These are phyloP conservation scores for Meleagris gallopavo DNA, from an alignment of 2,113 vertebrate genomes.

Conservation along the genomic window DNA sequence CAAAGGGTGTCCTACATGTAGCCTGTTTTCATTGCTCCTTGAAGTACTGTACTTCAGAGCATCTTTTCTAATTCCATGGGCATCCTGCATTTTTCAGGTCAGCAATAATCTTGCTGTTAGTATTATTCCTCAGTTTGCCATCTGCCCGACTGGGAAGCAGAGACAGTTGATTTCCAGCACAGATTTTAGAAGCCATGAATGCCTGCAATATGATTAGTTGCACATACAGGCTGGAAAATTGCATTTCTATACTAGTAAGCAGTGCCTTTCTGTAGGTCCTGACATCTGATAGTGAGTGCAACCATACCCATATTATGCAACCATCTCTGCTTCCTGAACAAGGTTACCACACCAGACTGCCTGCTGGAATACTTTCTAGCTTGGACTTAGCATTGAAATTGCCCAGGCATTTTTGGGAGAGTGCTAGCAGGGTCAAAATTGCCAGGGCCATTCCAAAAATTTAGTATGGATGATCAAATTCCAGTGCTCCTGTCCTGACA, in stretches of 20 bases:
- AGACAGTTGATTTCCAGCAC: fast-evolving
- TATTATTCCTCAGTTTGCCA: neutral
- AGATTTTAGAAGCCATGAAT: neutral
- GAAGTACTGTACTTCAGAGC: neutral
- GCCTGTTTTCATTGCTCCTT: neutral
- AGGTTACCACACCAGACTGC: neutral
- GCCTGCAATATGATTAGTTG: neutral
- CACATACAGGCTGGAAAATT: neutral
- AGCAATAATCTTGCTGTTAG: neutral
- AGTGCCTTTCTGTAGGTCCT: neutral
- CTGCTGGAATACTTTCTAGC: neutral
- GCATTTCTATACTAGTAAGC: neutral
- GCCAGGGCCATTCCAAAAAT: neutral
- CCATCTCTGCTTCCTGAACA: neutral
- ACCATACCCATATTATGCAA: neutral
- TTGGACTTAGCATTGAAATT: neutral
- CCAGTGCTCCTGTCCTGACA: neutral
- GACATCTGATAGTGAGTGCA: neutral
- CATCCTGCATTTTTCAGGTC: neutral
- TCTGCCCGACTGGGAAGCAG: neutral
- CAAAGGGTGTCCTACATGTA: neutral
- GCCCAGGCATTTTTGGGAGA: neutral
- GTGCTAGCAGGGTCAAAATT: neutral
- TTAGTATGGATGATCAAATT: neutral
- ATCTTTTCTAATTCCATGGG: neutral